These are phyloP conservation scores for Zoanthus sociatus DNA, from an alignment of 92 coral and sea anemone genomes.

Conservation along the genomic window DNA sequence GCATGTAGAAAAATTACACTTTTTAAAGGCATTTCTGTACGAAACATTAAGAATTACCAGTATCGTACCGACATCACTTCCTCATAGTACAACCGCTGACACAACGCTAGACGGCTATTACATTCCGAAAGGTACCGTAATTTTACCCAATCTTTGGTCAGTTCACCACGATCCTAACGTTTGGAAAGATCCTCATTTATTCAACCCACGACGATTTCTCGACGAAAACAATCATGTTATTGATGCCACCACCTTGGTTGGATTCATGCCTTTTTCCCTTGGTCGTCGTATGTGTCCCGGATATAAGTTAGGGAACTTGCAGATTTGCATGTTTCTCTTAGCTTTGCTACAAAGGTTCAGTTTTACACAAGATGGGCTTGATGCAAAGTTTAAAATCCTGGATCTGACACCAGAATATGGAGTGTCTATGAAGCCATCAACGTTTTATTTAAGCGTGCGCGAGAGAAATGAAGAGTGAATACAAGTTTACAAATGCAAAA, in stretches of 20 bases:
- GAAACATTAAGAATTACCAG: constrained; percentile 34
- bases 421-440: constrained; percentile 17
- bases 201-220: constrained; percentile 80
- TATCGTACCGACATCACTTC: constrained; percentile 22
- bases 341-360: constrained; percentile 5
- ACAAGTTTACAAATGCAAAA: too few species aligned
- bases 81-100: constrained; percentile 50
- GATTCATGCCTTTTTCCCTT: constrained; percentile 37
- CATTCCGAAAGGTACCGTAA: constrained; percentile 56
- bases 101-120: constrained; percentile 17
- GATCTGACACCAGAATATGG: constrained; percentile 38
- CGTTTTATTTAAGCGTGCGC: constrained; percentile 8
- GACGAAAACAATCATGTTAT: constrained; percentile 48
- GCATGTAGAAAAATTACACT: constrained; percentile 8
- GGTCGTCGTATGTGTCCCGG: constrained; percentile 48
- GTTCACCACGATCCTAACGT: constrained; percentile 60
- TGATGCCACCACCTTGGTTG: neutral
- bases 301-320: constrained; percentile 1
- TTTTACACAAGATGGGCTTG: constrained; percentile 20
- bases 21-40: constrained; percentile 21
- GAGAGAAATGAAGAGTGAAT: constrained; percentile 16
- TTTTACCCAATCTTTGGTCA: constrained; percentile 83
- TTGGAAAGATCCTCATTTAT: constrained; percentile 80
- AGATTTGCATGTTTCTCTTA: constrained; percentile 33
- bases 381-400: constrained; percentile 3